phyloP scores from a whole-genome alignment of 2,113 vertebrate genomes.

The Ranitomeya variabilis region DNA sequence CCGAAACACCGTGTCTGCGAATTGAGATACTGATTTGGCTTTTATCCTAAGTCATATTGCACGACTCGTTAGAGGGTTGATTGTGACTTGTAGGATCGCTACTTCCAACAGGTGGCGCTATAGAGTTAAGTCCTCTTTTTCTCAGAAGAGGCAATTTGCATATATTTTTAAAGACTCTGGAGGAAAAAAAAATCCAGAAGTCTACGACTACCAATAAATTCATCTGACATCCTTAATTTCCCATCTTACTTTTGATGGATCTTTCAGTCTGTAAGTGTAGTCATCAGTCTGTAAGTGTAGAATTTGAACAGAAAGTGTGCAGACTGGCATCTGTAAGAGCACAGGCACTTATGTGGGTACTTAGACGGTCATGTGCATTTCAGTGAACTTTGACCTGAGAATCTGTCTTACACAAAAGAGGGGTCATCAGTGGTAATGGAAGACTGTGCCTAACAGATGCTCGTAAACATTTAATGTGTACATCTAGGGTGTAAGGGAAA shows the following conservation, averaged over 20 bases:
- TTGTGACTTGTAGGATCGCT: too few species aligned
- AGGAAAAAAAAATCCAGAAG: too few species aligned
- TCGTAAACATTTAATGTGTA: neutral
- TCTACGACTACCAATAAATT: neutral
- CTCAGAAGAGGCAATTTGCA: too few species aligned
- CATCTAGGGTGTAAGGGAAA: neutral
- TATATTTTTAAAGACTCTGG: too few species aligned
- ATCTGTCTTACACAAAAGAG: neutral
- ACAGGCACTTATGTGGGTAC: neutral
- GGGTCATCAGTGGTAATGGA: neutral
- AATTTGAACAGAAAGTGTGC: neutral
- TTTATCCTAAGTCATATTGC: too few species aligned
- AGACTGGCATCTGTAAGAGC: neutral
- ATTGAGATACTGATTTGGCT: too few species aligned
- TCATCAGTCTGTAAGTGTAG: neutral
- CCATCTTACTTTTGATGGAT: neutral
- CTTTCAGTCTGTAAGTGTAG: neutral
- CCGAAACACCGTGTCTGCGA: too few species aligned
- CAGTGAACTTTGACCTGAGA: slow-evolving; percentile 1
- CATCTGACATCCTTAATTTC: neutral
- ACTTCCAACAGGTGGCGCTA: too few species aligned
- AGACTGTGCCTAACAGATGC: neutral
- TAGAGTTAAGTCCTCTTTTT: too few species aligned
- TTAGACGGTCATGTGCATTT: neutral
- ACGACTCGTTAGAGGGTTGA: too few species aligned